Evolutionary conservation across 2,797 vertebrate genomes (phyloP).

Genomic region (Thaleichthys pacificus): DNA sequence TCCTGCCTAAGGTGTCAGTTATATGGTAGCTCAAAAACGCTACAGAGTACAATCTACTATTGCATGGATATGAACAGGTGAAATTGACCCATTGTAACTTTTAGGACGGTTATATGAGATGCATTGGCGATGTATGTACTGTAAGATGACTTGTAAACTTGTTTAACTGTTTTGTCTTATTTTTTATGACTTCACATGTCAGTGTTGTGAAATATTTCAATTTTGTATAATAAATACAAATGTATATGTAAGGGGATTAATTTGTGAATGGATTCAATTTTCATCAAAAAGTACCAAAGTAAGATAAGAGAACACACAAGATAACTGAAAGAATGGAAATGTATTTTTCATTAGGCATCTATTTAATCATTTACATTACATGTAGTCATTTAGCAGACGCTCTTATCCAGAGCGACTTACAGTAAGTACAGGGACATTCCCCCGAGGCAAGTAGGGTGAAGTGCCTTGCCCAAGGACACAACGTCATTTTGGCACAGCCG

Average conservation of each 20-base stretch:
- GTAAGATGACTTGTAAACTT: conserved; percentile 74
- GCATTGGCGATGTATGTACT: conserved; percentile 73
- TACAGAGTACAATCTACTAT: conserved; percentile 52
- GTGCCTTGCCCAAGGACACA: too few species aligned
- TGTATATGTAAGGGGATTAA: conserved; percentile 66
- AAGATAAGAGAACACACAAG: background rate
- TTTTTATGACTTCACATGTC: conserved; percentile 75
- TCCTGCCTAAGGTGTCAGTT: conserved; percentile 68
- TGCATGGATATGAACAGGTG: conserved; percentile 74
- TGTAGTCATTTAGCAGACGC: too few species aligned
- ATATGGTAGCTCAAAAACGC: conserved; percentile 63
- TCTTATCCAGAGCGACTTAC: too few species aligned
- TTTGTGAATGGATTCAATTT: conserved; percentile 8
- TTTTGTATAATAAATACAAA: conserved; percentile 80
- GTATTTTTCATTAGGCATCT: background rate
- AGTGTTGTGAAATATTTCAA: conserved; percentile 74
- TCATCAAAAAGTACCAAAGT: background rate
- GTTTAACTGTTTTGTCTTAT: conserved; percentile 71
- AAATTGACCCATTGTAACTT: conserved; percentile 67
- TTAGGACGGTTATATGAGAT: conserved; percentile 68
- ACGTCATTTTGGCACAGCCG: too few species aligned
- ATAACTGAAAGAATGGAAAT: background rate
- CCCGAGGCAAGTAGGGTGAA: too few species aligned
- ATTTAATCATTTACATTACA: too few species aligned
- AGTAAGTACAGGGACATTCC: too few species aligned